Percentiles rank a stretch among this genome's conserved stretches.
Evolutionary conservation across 2,888 invertebrate species (phyloP).

Genomic region (Clitarchus hookeri): DNA sequence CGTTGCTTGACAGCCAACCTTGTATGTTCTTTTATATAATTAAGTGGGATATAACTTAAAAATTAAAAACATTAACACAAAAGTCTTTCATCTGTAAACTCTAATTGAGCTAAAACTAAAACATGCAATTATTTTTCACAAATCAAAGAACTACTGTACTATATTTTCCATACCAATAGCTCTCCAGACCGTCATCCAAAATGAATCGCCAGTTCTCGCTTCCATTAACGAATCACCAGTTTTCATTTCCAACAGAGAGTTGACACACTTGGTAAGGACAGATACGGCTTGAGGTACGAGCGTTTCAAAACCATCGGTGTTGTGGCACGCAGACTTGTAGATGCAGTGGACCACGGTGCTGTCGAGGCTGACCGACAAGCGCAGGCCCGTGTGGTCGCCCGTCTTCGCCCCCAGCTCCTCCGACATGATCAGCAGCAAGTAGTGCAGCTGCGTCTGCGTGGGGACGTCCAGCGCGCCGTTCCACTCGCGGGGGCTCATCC

Average conservation of each 20-base stretch:
- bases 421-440: background rate
- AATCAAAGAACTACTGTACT: background rate
- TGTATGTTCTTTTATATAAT: too few relatives aligned
- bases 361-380: background rate
- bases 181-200: background rate
- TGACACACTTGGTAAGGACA: background rate
- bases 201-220: background rate
- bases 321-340: background rate
- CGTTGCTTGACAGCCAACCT: too few relatives aligned
- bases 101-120: too few relatives aligned
- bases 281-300: background rate
- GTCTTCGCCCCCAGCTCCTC: background rate
- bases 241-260: background rate
- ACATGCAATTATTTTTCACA: too few relatives aligned
- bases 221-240: background rate
- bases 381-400: background rate
- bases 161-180: background rate
- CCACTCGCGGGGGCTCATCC: background rate
- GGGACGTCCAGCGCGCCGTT: background rate
- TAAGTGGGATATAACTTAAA: too few relatives aligned
- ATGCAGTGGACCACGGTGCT: background rate
- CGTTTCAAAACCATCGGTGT: background rate
- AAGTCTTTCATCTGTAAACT: too few relatives aligned
- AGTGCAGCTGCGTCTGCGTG: background rate
- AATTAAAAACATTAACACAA: too few relatives aligned